Conservation (phyloP, 2,888 invertebrate species). For the Ctenicera cuprea region DNA sequence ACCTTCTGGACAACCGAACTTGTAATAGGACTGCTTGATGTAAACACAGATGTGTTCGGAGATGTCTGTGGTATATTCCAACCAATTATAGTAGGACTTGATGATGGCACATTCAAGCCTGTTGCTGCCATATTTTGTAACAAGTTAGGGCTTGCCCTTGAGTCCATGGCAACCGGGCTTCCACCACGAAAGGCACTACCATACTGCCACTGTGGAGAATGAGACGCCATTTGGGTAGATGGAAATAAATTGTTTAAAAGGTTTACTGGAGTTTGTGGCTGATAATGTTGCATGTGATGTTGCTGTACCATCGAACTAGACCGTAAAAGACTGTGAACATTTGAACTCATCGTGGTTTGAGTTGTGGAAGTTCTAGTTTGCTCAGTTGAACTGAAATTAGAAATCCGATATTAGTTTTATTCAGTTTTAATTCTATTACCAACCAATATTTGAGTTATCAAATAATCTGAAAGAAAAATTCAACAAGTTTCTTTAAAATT, state of each 20-base stretch:
- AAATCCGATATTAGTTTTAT: neutral
- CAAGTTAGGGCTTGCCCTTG: slow-evolving; percentile 15
- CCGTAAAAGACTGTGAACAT: slow-evolving; percentile 20
- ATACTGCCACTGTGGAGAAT: slow-evolving; percentile 34
- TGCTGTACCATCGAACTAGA: slow-evolving; percentile 21
- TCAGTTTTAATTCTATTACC: neutral
- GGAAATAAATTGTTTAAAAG: slow-evolving; percentile 39
- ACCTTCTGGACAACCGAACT: slow-evolving; percentile 2
- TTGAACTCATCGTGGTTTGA: slow-evolving; percentile 11
- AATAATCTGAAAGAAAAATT: no score
- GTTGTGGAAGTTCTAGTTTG: slow-evolving; percentile 21
- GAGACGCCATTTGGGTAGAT: slow-evolving; percentile 25
- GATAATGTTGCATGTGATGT: slow-evolving; percentile 29
- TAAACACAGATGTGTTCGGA: slow-evolving; percentile 4
- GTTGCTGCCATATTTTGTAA: slow-evolving; percentile 29
- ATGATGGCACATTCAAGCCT: slow-evolving; percentile 5
- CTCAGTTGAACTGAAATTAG: slow-evolving; percentile 11
- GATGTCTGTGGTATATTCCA: slow-evolving; percentile 42
- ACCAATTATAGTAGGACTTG: slow-evolving; percentile 36
- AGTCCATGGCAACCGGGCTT: slow-evolving; percentile 17
- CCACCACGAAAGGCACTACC: slow-evolving; percentile 14
- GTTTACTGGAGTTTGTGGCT: slow-evolving; percentile 34
- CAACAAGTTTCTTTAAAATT: no score
- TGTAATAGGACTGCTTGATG: slow-evolving; percentile 9
- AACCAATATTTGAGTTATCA: no score